phyloP scores from a whole-genome alignment of 1,140 invertebrate species.

The Pseudomyrmex cubaensis region DNA sequence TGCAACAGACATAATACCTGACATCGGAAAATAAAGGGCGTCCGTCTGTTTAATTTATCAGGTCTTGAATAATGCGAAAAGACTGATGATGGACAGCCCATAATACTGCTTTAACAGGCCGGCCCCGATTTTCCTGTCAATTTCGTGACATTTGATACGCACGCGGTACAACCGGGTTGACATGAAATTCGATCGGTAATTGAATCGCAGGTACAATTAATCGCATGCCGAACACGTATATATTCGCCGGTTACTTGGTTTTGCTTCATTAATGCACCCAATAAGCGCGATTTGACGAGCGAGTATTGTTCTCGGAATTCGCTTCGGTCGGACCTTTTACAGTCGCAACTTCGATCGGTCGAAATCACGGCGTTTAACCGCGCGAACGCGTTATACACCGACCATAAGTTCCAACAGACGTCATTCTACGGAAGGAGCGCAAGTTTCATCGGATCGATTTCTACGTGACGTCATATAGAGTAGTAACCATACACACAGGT shows the following conservation, averaged over 20 bases:
- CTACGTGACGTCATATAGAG: slow-evolving; percentile 76
- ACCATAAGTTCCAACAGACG: slow-evolving; percentile 76
- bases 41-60: slow-evolving; percentile 45
- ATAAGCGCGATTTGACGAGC: slow-evolving; percentile 34
- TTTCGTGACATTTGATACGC: slow-evolving; percentile 44
- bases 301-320: slow-evolving; percentile 2
- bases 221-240: neutral
- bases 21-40: slow-evolving; percentile 44
- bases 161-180: slow-evolving; percentile 24
- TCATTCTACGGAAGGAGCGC: slow-evolving; percentile 71
- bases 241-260: neutral
- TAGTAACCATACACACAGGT: slow-evolving; percentile 67
- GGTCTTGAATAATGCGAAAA: slow-evolving; percentile 28
- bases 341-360: slow-evolving; percentile 54
- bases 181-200: slow-evolving; percentile 43
- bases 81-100: slow-evolving; percentile 47
- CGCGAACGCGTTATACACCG: slow-evolving; percentile 50
- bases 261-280: slow-evolving; percentile 47
- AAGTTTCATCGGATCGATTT: slow-evolving; percentile 80
- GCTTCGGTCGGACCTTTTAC: slow-evolving; percentile 35
- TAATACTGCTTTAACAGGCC: slow-evolving; percentile 46
- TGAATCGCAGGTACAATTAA: slow-evolving; percentile 39
- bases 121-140: slow-evolving; percentile 44
- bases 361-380: slow-evolving; percentile 49
- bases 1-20: slow-evolving; percentile 36